Percentiles rank a stretch among this genome's conserved stretches.
Evolutionary conservation across 2,797 vertebrate species (phyloP).

Genomic region (Brachyalestes nurse): DNA sequence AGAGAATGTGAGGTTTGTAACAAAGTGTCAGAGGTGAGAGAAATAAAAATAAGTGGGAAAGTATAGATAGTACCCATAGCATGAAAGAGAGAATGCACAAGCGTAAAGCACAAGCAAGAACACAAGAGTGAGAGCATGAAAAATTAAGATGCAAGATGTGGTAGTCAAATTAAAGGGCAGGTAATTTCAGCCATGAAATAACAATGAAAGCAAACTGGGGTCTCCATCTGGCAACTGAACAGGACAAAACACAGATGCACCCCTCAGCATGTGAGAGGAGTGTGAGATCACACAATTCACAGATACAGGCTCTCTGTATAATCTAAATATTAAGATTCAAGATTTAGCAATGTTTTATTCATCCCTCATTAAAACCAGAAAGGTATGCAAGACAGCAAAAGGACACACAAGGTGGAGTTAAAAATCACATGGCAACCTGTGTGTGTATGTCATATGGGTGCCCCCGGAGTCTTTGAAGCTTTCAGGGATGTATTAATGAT

Average conservation of each 20-base stretch:
- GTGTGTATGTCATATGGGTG: too few species aligned
- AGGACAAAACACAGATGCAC: constrained; percentile 9
- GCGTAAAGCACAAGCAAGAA: not conserved
- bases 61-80: not conserved
- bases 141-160: constrained; percentile 4
- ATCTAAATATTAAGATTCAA: not conserved
- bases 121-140: constrained; percentile 5
- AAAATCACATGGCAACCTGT: too few species aligned
- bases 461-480: too few species aligned
- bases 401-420: too few species aligned
- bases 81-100: not conserved
- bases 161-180: not conserved
- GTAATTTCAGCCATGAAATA: constrained; percentile 77
- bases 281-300: constrained; percentile 6
- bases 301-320: not conserved
- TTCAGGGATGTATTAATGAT: too few species aligned
- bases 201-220: constrained; percentile 26
- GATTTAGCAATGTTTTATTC: not conserved
- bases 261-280: constrained; percentile 26
- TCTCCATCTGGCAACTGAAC: constrained; percentile 14
- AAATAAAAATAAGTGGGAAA: not conserved
- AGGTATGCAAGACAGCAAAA: not conserved
- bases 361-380: not conserved
- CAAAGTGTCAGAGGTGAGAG: not conserved
- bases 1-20: not conserved